Conservation (phyloP, 2,888 invertebrate species). For the Cephus sareptanus region DNA sequence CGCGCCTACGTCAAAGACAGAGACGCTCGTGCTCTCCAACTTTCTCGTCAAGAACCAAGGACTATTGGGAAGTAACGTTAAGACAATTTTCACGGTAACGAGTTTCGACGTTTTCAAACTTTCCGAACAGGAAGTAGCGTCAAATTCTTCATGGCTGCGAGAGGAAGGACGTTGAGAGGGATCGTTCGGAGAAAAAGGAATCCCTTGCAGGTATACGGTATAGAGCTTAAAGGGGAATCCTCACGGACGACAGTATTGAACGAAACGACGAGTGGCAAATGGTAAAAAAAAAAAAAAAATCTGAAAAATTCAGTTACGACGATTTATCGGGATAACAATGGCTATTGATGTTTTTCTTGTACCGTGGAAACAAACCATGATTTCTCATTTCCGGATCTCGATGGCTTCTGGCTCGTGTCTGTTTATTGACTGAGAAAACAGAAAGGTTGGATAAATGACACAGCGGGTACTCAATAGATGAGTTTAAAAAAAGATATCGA, state of each 20-base stretch:
- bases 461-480: not conserved
- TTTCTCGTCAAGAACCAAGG: not conserved
- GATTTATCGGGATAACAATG: not conserved
- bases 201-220: not conserved
- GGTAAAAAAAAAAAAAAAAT: conserved; percentile 15
- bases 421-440: conserved; percentile 24
- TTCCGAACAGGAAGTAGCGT: not conserved
- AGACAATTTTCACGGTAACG: not conserved
- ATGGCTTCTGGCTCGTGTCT: conserved; percentile 10
- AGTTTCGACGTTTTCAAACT: not conserved
- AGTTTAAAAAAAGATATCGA: not conserved
- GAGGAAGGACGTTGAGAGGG: not conserved
- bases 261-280: not conserved
- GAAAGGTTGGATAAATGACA: conserved; percentile 26
- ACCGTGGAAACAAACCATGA: conserved; percentile 12
- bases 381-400: conserved; percentile 24
- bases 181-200: not conserved
- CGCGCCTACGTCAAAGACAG: not conserved
- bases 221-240: not conserved
- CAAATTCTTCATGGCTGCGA: not conserved
- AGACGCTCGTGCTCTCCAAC: not conserved
- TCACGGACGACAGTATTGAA: not conserved
- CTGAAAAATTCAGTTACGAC: conserved; percentile 29
- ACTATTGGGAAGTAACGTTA: not conserved
- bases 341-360: not conserved